Base-by-base conservation (phyloP, 1,140 invertebrate genomes). In the Orius insidiosus region DNA sequence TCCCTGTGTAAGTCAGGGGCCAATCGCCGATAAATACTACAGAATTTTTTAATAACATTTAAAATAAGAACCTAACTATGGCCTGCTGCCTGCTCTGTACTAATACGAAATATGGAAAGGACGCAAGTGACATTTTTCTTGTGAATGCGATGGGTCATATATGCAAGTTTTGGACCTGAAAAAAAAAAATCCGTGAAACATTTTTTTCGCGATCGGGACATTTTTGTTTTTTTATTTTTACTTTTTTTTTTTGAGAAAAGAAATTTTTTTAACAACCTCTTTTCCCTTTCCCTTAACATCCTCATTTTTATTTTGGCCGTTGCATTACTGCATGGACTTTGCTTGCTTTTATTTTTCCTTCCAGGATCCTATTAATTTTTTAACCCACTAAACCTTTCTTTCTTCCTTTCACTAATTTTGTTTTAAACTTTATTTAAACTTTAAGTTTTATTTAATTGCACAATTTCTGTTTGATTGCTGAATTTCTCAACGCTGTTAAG, bases 381-480 rank as follows among this genome's bases (percentile, higher is more conserved):
- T 68, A 65, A 69, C 74, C 72, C 61, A 47, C 35, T n/a, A n/a
- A n/a, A n/a, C n/a, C n/a, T 46, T 53, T 51, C 31, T 51, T 54
- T n/a, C n/a, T 53, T 50, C 15, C 48, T 47, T 44, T 45, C 48
- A 46, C 47, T 53, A 41, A 52, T 41, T 46, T 52, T 54, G 45
- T 52, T 50, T 50, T 56, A 48, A 48, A 41, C 37, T 54, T 50
- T 36, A 15, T 4, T 3, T 4, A 36, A 15, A 11, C 3, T 36
- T 36, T 15, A 3, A n/a, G n/a, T 57, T 49, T 56, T 55, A 50
- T 71, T 79, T 78, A 68, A 74, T 70, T 79, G 77, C 77, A 80
- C 76, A 68, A n/a, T 75, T 71, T 63, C 64, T 73, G 71, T 71
- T 72, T 76, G 71, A 76, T 75, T 72, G 68, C 74, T 70, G 63